A percentile compares a stretch with the other conserved stretches of the same genome.
These are phyloP conservation scores for Dendronephthya gigantea DNA, from an alignment of 64 coral and sea anemone genomes.

Conservation along the genomic window DNA sequence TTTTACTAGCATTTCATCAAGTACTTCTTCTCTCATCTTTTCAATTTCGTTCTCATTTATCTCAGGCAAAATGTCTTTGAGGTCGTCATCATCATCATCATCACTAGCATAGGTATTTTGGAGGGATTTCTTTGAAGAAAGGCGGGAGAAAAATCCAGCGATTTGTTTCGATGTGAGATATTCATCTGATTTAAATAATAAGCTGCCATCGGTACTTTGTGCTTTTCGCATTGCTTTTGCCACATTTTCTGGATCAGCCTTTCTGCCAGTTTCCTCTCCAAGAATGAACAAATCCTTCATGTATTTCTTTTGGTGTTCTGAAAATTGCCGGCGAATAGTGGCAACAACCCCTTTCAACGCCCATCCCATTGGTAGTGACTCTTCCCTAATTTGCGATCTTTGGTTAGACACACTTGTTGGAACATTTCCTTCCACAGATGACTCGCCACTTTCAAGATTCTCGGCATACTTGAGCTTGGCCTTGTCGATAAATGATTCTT, in stretches of 20 bases:
- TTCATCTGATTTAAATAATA: constrained; percentile 29
- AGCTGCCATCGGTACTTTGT: neutral
- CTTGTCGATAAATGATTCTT: neutral
- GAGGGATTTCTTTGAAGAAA: neutral
- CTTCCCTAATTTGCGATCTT: neutral
- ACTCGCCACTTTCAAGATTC: constrained; percentile 13
- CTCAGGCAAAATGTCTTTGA: neutral
- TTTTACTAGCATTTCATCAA: neutral
- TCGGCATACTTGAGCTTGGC: constrained; percentile 26
- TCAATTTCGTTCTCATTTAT: constrained; percentile 18
- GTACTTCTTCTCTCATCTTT: constrained; percentile 22
- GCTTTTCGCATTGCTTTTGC: constrained; percentile 27
- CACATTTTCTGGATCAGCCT: constrained; percentile 8
- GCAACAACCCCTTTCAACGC: constrained; percentile 11
- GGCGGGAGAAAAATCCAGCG: neutral
- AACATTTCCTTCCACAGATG: constrained; percentile 13
- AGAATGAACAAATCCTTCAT: constrained; percentile 33
- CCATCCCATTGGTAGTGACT: constrained; percentile 5
- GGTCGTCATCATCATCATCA: constrained; percentile 25
- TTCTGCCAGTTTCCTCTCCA: constrained; percentile 37
- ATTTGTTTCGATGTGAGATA: neutral
- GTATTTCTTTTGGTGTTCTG: constrained; percentile 26
- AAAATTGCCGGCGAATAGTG: constrained; percentile 12
- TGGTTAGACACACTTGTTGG: no score
- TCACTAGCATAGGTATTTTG: no score